Conservation (phyloP, 2,797 vertebrate species). For the Myotis daubentonii region DNA sequence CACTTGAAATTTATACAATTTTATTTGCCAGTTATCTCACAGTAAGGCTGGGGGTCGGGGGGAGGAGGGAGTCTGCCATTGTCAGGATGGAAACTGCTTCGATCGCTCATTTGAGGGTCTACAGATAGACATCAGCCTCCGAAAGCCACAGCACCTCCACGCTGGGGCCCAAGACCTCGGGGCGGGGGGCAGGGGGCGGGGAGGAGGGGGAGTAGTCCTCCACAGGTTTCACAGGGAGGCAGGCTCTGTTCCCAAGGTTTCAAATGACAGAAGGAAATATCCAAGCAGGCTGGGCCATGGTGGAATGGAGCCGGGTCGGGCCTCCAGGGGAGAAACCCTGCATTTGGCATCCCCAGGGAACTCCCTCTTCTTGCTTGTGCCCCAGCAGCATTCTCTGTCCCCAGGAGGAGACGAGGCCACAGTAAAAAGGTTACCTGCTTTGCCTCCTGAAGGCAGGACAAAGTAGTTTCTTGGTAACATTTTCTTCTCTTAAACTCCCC, state of each 20-base stretch:
- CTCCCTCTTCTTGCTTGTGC: neutral
- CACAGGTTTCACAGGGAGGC: neutral
- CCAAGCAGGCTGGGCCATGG: neutral
- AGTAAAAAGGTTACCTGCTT: neutral
- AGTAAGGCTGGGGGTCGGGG: fast-evolving
- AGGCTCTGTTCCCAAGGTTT: neutral
- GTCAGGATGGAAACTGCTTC: neutral
- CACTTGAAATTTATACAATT: neutral
- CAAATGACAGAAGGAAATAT: neutral
- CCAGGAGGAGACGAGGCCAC: neutral
- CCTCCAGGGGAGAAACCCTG: neutral
- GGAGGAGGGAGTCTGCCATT: neutral
- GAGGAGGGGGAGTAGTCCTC: fast-evolving
- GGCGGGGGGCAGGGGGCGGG: no score
- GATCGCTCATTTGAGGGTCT: neutral
- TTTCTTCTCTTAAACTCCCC: conserved; percentile 37
- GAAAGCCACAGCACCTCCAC: neutral
- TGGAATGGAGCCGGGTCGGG: neutral
- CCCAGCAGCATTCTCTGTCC: neutral
- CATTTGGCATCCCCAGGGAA: neutral
- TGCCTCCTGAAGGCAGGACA: neutral
- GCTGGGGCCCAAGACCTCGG: neutral
- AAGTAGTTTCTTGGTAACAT: neutral
- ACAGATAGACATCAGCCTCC: neutral
- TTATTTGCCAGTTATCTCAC: neutral